Evolutionary conservation across 2,113 vertebrate genomes (phyloP).

Genomic region (Anser cygnoides): DNA sequence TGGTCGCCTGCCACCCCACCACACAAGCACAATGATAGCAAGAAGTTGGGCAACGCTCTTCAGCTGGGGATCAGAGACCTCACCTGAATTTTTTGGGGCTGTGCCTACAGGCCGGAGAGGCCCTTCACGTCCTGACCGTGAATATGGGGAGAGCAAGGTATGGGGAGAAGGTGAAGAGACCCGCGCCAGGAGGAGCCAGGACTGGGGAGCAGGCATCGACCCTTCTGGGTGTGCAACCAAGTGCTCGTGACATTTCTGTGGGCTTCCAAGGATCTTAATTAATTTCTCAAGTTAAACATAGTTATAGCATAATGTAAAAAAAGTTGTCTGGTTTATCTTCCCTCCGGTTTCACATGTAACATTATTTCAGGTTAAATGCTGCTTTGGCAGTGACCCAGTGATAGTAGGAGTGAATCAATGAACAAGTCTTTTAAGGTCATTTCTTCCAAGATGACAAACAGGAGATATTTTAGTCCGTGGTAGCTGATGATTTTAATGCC

Average conservation of each 20-base stretch:
- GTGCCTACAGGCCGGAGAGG: background rate
- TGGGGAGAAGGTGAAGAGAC: fast-evolving
- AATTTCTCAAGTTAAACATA: background rate
- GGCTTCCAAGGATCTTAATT: background rate
- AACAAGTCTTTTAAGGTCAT: background rate
- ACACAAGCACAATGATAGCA: no score
- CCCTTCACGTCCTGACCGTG: background rate
- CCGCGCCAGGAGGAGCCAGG: background rate
- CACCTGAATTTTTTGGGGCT: background rate
- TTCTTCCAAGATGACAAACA: background rate
- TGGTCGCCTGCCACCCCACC: fast-evolving
- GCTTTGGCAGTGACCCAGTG: background rate
- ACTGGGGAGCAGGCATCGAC: background rate
- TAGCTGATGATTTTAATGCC: background rate
- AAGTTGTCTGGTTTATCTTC: background rate
- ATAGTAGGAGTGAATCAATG: background rate
- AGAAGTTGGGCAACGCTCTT: fast-evolving
- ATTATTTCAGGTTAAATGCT: slow-evolving; percentile 1
- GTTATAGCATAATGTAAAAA: background rate
- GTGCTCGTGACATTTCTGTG: background rate
- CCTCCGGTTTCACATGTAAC: background rate
- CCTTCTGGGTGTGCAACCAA: background rate
- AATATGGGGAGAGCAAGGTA: background rate
- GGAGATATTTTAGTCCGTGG: background rate
- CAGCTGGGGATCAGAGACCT: background rate